Base-by-base conservation (phyloP, 2,113 vertebrate species). In the Pelvicachromis taeniatus region DNA sequence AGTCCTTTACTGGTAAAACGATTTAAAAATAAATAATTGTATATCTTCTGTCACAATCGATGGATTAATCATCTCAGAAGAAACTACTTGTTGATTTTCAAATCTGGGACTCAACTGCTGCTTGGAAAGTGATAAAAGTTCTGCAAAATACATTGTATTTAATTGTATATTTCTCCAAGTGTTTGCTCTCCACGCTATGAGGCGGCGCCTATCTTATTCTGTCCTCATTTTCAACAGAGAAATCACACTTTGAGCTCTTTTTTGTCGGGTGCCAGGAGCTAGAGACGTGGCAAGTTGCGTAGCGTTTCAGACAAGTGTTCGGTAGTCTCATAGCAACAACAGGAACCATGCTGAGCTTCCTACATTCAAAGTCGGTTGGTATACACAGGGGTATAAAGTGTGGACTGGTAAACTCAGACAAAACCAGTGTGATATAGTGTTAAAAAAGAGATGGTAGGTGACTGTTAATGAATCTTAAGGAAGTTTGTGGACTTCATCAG, bases 321-420 rank as follows among this genome's bases (percentile, higher is more conserved):
- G 12, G 4, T 9, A 16, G 88, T 90, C 65, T 92, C 86, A 16
- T 89, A 91, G 85, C 91, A 91, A 90, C 91, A 86, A 80, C 78
- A 7, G 86, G 59, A 82, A n/a, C 42, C 87, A 54, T 12, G 84
- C 86, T 86, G 89, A 86, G 88, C 81, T 82, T 53, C 77, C 80
- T 58, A 78, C 77, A 85, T 52, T 87, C 31, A 26, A 40, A 54
- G 78, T 48, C 3, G 19, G n/a, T 1, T 17, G 42, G 23, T 77
- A 11, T 77, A 85, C 84, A 85, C 77, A 61, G 2, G 77, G 81
- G 81, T 42, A 61, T 50, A 16, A 55, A 78, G 78, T 19, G 77
- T 77, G 89, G 77, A 80, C 78, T n/a, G 70, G 50, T 83, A 75
- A 68, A 87, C 70, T 77, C 80, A 73, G 55, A 59, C 19, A 0